Evolutionary conservation across 2,113 vertebrate species (phyloP).

Genomic region (Egretta garzetta): DNA sequence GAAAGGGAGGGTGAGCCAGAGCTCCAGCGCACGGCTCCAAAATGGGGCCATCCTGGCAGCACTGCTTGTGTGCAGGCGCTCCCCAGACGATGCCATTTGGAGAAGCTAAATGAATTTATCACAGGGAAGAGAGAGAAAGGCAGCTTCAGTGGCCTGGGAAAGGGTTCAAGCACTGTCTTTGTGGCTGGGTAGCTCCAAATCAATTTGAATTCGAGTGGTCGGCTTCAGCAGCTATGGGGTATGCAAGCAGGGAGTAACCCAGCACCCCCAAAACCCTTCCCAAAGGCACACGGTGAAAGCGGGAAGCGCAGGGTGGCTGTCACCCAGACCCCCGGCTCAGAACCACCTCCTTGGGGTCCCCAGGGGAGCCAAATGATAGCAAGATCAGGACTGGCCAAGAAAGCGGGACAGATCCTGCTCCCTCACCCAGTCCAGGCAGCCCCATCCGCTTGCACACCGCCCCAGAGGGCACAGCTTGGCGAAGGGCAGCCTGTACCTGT

Average conservation of each 20-base stretch:
- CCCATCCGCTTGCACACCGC: rapidly evolving
- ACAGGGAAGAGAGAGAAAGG: neutral
- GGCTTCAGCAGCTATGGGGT: neutral
- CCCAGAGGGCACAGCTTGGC: neutral
- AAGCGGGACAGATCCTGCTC: neutral
- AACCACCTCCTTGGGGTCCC: neutral
- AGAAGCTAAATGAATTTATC: too few relatives aligned
- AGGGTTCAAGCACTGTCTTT: neutral
- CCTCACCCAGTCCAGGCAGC: neutral
- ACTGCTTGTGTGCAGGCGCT: neutral
- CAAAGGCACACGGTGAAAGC: neutral
- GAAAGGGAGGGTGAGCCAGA: neutral
- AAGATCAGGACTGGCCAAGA: neutral
- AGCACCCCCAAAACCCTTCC: neutral
- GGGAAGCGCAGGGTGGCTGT: neutral
- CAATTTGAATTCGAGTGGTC: neutral
- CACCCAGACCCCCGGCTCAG: neutral
- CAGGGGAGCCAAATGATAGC: rapidly evolving
- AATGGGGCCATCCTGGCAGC: neutral
- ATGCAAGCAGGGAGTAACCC: neutral
- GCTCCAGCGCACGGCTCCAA: neutral
- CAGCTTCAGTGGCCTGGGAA: neutral
- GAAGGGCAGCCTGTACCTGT: neutral
- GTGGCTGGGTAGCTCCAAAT: too few relatives aligned
- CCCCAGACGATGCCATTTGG: neutral